Percentiles rank a stretch among this genome's conserved stretches.
These are phyloP conservation scores for Neolamprologus longior DNA, from an alignment of 2,113 vertebrate genomes.

Conservation along the genomic window DNA sequence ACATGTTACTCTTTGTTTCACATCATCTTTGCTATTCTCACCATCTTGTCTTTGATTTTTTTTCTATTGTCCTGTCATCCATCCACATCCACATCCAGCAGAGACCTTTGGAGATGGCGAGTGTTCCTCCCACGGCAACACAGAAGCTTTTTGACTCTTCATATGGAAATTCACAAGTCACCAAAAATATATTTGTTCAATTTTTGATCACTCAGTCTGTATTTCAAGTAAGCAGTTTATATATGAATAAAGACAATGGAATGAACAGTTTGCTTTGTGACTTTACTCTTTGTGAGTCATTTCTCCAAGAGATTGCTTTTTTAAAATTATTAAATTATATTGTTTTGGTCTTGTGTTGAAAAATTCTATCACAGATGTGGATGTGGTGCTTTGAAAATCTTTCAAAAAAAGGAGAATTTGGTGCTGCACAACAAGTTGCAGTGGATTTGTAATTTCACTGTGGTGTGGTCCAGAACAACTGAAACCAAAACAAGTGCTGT, in stretches of 20 bases:
- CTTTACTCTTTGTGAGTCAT: background rate
- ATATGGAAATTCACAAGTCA: background rate
- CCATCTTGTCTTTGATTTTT: background rate
- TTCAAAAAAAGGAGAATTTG: background rate
- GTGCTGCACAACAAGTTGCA: background rate
- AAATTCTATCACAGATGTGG: background rate
- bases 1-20: background rate
- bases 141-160: background rate
- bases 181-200: background rate
- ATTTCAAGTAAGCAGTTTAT: slow-evolving; percentile 28
- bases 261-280: background rate
- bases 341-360: background rate
- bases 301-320: background rate
- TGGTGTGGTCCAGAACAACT: background rate
- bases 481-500: background rate
- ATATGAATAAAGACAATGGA: slow-evolving; percentile 22
- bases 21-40: background rate
- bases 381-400: background rate
- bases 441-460: background rate
- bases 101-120: background rate
- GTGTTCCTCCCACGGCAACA: background rate
- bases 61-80: background rate
- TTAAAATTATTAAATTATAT: background rate
- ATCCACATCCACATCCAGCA: background rate
- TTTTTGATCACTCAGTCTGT: background rate